A percentile compares a stretch with the other conserved stretches of the same genome.
phyloP scores from a whole-genome alignment of 2,797 vertebrate species.

The Chloroceryle amazona region DNA sequence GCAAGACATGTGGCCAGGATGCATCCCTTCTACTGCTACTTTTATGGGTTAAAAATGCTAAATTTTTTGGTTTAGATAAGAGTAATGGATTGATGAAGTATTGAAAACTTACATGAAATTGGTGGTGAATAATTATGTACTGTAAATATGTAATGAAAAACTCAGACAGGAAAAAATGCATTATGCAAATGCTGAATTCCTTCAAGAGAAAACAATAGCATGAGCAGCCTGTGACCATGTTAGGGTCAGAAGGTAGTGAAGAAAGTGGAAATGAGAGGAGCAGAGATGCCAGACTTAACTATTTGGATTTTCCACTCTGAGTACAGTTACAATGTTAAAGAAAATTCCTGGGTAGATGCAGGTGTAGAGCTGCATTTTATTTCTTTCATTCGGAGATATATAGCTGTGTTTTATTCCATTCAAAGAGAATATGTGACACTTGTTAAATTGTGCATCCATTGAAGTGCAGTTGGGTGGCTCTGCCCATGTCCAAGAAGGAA shows the following conservation, averaged over 20 bases:
- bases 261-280: background rate
- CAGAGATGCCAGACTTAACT: background rate
- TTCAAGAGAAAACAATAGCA: background rate
- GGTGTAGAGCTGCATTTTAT: too few relatives aligned
- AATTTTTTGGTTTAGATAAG: background rate
- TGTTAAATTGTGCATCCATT: background rate
- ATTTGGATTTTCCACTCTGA: background rate
- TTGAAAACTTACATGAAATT: background rate
- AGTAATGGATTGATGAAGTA: background rate
- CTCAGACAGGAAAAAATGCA: background rate
- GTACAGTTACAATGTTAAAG: background rate
- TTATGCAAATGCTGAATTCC: background rate
- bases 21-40: background rate
- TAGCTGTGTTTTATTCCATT: background rate
- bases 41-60: background rate
- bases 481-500: background rate
- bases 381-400: background rate
- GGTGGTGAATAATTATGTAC: background rate
- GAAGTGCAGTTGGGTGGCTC: background rate
- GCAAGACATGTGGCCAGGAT: background rate
- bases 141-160: background rate
- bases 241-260: background rate
- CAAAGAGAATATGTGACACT: background rate
- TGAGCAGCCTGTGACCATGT: background rate
- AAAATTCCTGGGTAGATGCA: background rate